phyloP scores from a whole-genome alignment of 2,888 invertebrate species.

The Celastrina argiolus region DNA sequence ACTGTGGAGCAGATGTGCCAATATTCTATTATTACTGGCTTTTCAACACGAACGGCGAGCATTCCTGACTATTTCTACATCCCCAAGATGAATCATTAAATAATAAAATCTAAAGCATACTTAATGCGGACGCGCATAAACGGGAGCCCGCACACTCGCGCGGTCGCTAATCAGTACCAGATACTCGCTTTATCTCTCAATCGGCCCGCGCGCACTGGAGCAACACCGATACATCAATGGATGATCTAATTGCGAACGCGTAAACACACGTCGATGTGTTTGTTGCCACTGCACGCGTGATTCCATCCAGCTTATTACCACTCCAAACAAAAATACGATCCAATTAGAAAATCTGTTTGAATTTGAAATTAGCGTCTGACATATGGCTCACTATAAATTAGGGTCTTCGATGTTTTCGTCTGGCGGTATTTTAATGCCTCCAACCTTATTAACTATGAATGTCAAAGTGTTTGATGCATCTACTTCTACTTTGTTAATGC shows the following conservation, averaged over 20 bases:
- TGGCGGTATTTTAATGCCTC: conserved; percentile 62
- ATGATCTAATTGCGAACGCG: conserved; percentile 69
- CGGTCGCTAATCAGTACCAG: conserved; percentile 68
- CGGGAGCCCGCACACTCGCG: conserved; percentile 61
- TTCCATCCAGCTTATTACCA: conserved; percentile 67
- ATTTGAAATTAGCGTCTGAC: conserved; percentile 73
- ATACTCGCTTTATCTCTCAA: conserved; percentile 65
- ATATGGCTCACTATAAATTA: conserved; percentile 74
- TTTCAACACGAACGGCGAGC: conserved; percentile 70
- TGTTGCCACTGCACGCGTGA: conserved; percentile 63
- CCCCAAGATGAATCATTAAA: conserved; percentile 78
- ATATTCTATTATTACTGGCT: conserved; percentile 76
- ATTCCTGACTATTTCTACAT: conserved; percentile 77
- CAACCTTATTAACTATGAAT: conserved; percentile 64
- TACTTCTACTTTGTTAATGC: conserved; percentile 70
- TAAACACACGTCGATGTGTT: conserved; percentile 69
- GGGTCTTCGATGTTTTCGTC: conserved; percentile 50
- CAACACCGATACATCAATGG: conserved; percentile 67
- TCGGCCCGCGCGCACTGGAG: conserved; percentile 47
- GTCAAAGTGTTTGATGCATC: conserved; percentile 70
- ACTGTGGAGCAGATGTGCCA: conserved; percentile 73
- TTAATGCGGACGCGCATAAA: conserved; percentile 73
- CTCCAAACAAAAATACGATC: conserved; percentile 74
- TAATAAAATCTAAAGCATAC: conserved; percentile 77
- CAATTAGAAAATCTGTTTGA: conserved; percentile 69